Base-by-base conservation (phyloP, 1,140 invertebrate species). In the Streblospio benedicti region DNA sequence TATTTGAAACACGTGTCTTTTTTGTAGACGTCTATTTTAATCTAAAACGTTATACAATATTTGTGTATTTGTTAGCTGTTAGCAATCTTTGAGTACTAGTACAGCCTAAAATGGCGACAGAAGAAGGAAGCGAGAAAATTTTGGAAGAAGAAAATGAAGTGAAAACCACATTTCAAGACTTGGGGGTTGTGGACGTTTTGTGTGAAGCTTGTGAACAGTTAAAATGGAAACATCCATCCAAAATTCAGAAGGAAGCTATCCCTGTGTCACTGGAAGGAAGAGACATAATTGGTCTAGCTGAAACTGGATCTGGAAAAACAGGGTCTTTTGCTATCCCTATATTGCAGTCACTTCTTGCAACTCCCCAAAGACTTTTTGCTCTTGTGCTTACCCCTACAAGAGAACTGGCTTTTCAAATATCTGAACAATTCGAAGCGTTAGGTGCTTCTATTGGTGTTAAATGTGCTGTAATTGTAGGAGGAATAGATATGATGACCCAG, bases 281-380 rank as follows among this genome's bases (percentile, higher is more conserved):
- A 79, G 95, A 99, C 80, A 84, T 98, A 0, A 97, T 99, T 70
- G 95, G 93, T 20, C 78, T 98, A 51, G 94, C 95, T 1, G 94
- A 98, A 81, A 99, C 95, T 2, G 94, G 96, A 5, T 97, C 93
- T 4, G 95, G 96, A 16, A 99, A 99, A 81, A 99, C 96, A 1
- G 96, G 88, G 31, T 92, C 96, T 0, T 99, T 99, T 81, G 92
- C 92, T 1, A 71, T 99, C 56, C 96, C 96, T 0, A 97, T 99
- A 66, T 73, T 99, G 12, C 94, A 99, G 72, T 82, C 87, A 0
- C 75, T 98, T 12, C 76, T 98, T 16, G 86, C 93, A 65, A 89
- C 86, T 73, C 93, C 93, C 4, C 93, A 97, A 71, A 80, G 93
- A 71, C 86, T 96, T 67, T 99, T 95, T 82, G 93, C 91, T 4